Evolutionary conservation across 1,140 invertebrate species (phyloP).

Genomic region (Bombus soroeensis): DNA sequence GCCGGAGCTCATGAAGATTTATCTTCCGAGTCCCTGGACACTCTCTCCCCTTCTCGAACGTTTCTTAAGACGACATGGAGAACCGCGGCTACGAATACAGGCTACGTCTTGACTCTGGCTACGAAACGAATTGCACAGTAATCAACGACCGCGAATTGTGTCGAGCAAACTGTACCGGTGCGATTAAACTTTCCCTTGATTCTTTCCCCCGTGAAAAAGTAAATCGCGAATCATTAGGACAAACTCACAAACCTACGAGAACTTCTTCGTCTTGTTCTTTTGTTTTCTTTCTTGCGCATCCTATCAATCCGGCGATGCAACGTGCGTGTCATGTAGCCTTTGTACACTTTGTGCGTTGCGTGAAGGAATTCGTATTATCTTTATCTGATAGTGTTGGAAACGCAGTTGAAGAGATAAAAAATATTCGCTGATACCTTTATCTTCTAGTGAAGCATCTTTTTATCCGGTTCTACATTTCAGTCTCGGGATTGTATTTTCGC

Average conservation of each 20-base stretch:
- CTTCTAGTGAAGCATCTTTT: no score
- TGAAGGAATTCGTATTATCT: no score
- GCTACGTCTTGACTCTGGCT: neutral
- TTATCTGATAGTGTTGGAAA: no score
- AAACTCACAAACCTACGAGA: neutral
- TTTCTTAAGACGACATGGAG: slow-evolving; percentile 2
- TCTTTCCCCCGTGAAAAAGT: neutral
- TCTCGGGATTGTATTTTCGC: no score
- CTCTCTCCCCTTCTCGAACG: neutral
- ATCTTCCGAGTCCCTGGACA: slow-evolving; percentile 34
- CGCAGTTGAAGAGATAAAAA: no score
- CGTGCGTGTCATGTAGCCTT: no score
- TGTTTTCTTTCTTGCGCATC: neutral
- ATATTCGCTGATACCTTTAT: no score
- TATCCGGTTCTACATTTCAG: no score
- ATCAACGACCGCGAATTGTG: slow-evolving; percentile 12
- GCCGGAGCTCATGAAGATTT: slow-evolving; percentile 51
- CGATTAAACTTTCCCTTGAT: neutral
- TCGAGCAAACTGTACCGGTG: neutral
- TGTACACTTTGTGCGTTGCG: neutral
- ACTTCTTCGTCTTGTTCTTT: neutral
- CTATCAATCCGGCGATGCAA: neutral
- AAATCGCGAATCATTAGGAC: neutral
- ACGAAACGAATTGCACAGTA: slow-evolving; percentile 42
- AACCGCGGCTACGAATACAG: neutral